phyloP scores from a whole-genome alignment of 2,797 vertebrate species.

The Chaunax sp. region DNA sequence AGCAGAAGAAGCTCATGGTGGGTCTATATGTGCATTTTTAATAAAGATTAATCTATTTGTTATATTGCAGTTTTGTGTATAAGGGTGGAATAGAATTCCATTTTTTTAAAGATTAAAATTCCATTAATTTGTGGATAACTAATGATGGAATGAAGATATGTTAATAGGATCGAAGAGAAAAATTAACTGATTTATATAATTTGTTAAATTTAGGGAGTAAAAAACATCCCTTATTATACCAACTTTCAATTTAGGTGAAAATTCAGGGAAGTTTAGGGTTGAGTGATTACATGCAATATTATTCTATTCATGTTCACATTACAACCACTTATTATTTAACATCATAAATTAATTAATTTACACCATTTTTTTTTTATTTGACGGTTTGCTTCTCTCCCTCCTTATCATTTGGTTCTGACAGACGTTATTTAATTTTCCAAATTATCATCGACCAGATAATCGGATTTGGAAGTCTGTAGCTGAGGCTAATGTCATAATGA shows the following conservation, averaged over 20 bases:
- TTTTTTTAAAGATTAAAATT: too few relatives aligned
- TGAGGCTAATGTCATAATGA: not conserved
- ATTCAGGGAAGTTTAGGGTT: too few relatives aligned
- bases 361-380: too few relatives aligned
- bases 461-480: not conserved
- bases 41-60: not conserved
- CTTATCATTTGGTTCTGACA: not conserved
- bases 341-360: not conserved
- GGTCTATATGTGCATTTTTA: constrained; percentile 41
- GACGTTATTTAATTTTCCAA: not conserved
- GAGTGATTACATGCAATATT: too few relatives aligned
- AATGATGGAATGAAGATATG: not conserved
- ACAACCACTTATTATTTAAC: too few relatives aligned
- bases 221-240: not conserved
- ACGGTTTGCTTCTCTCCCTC: not conserved
- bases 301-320: too few relatives aligned
- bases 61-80: not conserved
- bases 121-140: too few relatives aligned
- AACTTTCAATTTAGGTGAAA: not conserved
- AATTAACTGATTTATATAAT: too few relatives aligned
- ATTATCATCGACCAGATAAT: not conserved
- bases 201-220: too few relatives aligned
- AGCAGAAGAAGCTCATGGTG: constrained; percentile 99
- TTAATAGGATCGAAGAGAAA: too few relatives aligned
- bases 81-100: too few relatives aligned